Conservation (phyloP, 2,888 invertebrate genomes). For the Eulithis testata region DNA sequence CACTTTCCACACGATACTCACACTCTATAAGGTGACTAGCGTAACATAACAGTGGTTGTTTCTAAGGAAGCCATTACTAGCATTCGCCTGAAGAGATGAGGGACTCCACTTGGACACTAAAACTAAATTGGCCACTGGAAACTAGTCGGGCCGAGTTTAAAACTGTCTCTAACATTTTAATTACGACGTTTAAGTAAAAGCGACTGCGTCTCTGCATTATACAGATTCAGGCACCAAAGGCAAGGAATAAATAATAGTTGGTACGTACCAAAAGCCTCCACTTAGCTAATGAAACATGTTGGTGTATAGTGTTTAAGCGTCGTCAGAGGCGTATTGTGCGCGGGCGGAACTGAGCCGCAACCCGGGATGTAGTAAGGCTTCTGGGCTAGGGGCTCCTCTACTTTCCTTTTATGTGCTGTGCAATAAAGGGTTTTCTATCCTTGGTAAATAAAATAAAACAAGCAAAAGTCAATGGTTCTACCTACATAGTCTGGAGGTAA, state of each 20-base stretch:
- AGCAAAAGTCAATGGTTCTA: too few relatives aligned
- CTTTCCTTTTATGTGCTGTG: too few relatives aligned
- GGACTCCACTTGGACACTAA: conserved; percentile 65
- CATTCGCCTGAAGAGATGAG: conserved; percentile 14
- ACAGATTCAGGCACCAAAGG: conserved; percentile 77
- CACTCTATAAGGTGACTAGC: neutral
- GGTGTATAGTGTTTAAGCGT: conserved; percentile 80
- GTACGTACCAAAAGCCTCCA: conserved; percentile 76
- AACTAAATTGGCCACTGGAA: conserved; percentile 80
- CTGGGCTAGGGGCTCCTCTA: neutral
- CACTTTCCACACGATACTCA: neutral
- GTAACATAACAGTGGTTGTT: neutral
- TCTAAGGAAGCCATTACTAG: neutral
- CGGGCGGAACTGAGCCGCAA: conserved; percentile 54
- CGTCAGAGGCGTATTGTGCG: conserved; percentile 72
- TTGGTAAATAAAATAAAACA: neutral
- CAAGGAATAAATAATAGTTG: conserved; percentile 2
- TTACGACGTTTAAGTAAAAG: conserved; percentile 84
- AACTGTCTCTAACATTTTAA: conserved; percentile 80
- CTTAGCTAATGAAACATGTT: conserved; percentile 86
- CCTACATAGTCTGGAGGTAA: too few relatives aligned
- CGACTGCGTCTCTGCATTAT: conserved; percentile 79
- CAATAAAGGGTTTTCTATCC: too few relatives aligned
- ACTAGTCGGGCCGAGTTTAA: conserved; percentile 79
- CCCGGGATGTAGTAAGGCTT: conserved; percentile 15